Evolutionary conservation across 2,888 invertebrate species (phyloP), one percentile per base, ranked within the genome.

Genomic region (Rhagophthalmus giganteus): DNA sequence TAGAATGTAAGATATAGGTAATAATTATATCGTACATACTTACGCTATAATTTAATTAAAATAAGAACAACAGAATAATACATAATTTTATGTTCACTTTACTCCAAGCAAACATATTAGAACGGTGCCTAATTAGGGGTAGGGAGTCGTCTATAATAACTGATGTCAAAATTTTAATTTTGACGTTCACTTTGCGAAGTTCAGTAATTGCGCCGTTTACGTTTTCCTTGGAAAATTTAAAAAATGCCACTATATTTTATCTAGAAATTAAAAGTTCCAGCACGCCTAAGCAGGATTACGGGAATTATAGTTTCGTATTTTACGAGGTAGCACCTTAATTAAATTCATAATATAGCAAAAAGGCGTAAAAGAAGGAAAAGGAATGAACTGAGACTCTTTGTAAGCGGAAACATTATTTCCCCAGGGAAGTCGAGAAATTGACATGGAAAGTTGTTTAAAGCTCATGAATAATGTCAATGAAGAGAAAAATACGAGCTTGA

Each of bases 371-470:
- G 44, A 30, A 38, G 31, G 40, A 37, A 52, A 52, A 47, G 50
- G 51, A 47, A 51, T 39, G 48, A 53, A 42, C 47, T 42, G 37
- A 47, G 41, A 53, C 52, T 58, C 58, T 58, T 57, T 57, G 55
- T 53, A 53, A 50, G 52, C 54, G 54, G 48, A 33, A 54, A 48
- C 49, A 53, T 59, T 63, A 62, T 64, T 65, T 62, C 64, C 62
- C 59, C 34, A 47, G 63, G 59, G 61, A 57, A 53, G 57, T 55
- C 48, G 60, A 53, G 61, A 61, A 64, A 64, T 61, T 65, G 62
- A 67, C 66, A 65, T 62, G 64, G 64, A 65, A 67, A 68, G 62
- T 67, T 65, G 61, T 67, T 66, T 66, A 63, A 62, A 57, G 55
- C 59, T 65, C 65, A 66, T 66, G 64, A 66, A 65, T 66, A 66